Evolutionary conservation across 1,140 invertebrate genomes (phyloP), one percentile per base, ranked within the genome.

Genomic region (Drosophila simulans): DNA sequence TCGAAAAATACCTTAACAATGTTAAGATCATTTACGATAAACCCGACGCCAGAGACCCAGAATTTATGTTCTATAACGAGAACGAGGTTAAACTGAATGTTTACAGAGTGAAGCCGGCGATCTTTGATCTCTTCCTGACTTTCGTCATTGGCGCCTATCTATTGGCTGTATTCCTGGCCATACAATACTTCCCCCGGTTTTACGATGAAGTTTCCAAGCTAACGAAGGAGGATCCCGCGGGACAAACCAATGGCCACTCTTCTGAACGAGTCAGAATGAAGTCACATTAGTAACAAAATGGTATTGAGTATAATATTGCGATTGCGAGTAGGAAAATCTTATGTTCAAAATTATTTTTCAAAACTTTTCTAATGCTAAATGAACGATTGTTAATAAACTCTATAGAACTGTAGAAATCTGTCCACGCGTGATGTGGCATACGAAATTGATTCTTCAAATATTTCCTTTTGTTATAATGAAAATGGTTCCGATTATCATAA

Each of bases 41-140:
- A 53, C 94, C 96, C 11, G 97, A 97, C 91, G 96, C 95, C 89
- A 93, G 97, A 49, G 98, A 99, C 92, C 97, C 98, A 1, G 98
- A 99, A 91, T 98, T 98, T 93, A 94, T 97, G 62, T 97, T 99
- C 81, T 99, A 98, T 92, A 96, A 97, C 80, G 95, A 96, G 51
- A 95, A 96, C 1, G 94, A 94, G 81, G 96, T 97, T 5, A 94
- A 93, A 37, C 94, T 99, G 75, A 97, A 97, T 93, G 95, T 98
- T 48, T 99, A 98, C 92, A 97, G 96, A 93, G 98, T 99, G 5
- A 99, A 99, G 91, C 98, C 98, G 74, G 98, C 98, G 25, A 95
- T 99, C 46, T 99, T 99, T 93, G 98, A 99, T 94, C 95, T 99
- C 40, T 96, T 99, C 74, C 94, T 99, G 3, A 98, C 98, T 8